Percentiles rank a stretch among this genome's conserved stretches.
Conservation (phyloP, 2,888 invertebrate species). For the Leptura quadrifasciata region DNA sequence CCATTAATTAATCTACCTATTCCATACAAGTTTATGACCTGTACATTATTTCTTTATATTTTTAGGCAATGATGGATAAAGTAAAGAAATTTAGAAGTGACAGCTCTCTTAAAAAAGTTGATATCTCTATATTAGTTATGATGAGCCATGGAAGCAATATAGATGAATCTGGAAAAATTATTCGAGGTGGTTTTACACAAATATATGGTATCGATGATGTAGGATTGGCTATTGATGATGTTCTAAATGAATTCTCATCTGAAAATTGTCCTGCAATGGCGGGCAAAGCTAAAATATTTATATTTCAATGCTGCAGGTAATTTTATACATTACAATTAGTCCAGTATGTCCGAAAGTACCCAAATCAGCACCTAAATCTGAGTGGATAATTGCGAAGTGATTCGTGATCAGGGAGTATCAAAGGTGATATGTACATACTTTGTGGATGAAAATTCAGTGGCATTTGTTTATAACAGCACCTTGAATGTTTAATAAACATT, state of each 20-base stretch:
- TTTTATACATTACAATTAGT: background rate
- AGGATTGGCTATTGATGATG: conserved; percentile 74
- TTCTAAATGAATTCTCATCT: conserved; percentile 79
- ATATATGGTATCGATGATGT: conserved; percentile 78
- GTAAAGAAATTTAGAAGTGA: conserved; percentile 71
- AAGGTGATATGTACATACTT: no score
- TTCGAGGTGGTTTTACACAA: conserved; percentile 75
- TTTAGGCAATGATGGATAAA: conserved; percentile 64
- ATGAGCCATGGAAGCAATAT: conserved; percentile 80
- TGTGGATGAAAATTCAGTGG: no score
- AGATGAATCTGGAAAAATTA: conserved; percentile 60
- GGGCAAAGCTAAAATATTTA: conserved; percentile 83
- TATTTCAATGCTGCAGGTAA: conserved; percentile 84
- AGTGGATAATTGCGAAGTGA: no score
- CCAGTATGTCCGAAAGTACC: no score
- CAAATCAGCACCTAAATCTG: no score
- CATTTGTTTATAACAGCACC: no score
- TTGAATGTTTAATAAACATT: no score
- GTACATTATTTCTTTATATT: conserved; percentile 13
- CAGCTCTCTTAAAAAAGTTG: conserved; percentile 73
- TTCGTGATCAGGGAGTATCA: no score
- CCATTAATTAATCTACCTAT: no score
- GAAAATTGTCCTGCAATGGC: conserved; percentile 75
- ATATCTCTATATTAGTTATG: conserved; percentile 80
- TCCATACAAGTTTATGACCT: no score